Conservation (phyloP, 2,113 vertebrate genomes). For the Struthidea cinerea region DNA sequence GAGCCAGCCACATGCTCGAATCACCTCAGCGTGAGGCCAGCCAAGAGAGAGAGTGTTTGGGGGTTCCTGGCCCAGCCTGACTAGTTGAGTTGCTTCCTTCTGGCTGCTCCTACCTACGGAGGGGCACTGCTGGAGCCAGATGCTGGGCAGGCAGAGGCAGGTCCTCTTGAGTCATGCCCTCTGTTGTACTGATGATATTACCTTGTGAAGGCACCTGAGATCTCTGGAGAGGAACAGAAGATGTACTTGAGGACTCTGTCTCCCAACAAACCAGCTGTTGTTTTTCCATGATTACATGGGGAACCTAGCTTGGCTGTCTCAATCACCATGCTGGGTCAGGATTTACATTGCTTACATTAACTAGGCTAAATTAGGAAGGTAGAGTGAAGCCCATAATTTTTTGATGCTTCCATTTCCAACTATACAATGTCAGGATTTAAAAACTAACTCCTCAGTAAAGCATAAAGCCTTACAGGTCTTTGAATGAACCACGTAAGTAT, state of each 20-base stretch:
- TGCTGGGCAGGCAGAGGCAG: not conserved
- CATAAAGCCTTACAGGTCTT: not conserved
- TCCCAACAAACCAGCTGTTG: not conserved
- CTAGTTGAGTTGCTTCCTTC: not conserved
- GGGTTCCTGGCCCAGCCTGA: not conserved
- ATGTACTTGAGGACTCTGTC: not conserved
- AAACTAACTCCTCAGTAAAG: not conserved
- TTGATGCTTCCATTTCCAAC: not conserved
- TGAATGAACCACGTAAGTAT: not conserved
- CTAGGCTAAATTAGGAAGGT: not conserved
- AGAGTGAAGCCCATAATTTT: not conserved
- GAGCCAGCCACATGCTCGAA: rapidly evolving
- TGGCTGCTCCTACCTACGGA: not conserved
- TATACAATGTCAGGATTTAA: not conserved
- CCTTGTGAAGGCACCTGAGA: not conserved
- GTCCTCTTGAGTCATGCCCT: not conserved
- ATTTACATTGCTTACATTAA: not conserved
- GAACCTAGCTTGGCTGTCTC: not conserved
- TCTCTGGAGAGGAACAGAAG: not conserved
- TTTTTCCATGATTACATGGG: not conserved
- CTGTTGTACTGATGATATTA: not conserved
- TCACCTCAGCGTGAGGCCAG: not conserved
- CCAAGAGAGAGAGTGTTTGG: not conserved
- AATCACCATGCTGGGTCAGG: not conserved
- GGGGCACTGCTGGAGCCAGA: not conserved